phyloP scores from a whole-genome alignment of 2,113 vertebrate species.

The Serilophus lunatus region DNA sequence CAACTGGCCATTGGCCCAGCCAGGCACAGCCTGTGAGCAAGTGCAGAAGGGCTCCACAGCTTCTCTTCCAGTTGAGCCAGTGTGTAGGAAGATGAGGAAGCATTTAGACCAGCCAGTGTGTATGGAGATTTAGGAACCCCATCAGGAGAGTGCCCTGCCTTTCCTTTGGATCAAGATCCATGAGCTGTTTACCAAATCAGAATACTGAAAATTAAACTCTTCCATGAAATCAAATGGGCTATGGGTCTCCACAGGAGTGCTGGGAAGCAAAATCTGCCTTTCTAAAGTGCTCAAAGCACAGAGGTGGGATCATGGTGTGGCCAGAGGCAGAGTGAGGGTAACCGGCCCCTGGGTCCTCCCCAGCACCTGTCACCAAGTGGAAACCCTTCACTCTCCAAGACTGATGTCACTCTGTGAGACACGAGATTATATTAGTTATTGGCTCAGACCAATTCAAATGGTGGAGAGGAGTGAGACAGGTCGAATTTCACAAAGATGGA shows the following conservation, averaged over 20 bases:
- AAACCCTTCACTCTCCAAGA: background rate
- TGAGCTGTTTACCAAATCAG: background rate
- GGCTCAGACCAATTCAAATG: background rate
- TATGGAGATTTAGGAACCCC: background rate
- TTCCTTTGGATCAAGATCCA: background rate
- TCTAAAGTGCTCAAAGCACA: background rate
- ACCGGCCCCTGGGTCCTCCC: background rate
- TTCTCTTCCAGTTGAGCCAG: background rate
- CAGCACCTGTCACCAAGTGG: background rate
- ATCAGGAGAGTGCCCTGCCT: background rate
- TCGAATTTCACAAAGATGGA: background rate
- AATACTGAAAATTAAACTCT: background rate
- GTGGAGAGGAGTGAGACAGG: background rate
- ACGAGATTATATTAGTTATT: background rate
- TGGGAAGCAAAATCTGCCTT: background rate
- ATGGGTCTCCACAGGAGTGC: background rate
- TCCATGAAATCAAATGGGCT: background rate
- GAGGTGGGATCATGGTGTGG: background rate
- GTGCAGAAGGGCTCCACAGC: background rate
- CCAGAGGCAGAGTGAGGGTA: background rate
- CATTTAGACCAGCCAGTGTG: background rate
- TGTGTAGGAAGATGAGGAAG: background rate
- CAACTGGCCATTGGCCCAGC: background rate
- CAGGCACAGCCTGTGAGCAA: accelerated
- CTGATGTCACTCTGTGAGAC: background rate